A percentile compares a stretch with the other conserved stretches of the same genome.
Evolutionary conservation across 2,888 invertebrate genomes (phyloP).

Genomic region (Lasioglossum pauxillum): DNA sequence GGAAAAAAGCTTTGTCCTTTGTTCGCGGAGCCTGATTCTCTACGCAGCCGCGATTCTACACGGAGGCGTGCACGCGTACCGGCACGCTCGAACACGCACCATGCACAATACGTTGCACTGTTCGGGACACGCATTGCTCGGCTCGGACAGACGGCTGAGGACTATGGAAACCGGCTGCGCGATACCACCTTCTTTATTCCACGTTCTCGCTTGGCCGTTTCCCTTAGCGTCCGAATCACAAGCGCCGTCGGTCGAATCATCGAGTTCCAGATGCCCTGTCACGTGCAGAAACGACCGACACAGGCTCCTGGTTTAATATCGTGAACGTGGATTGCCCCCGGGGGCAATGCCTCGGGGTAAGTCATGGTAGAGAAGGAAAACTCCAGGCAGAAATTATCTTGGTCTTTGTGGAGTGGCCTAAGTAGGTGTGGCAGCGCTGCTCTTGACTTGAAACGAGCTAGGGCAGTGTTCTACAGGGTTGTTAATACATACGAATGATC

Average conservation of each 20-base stretch:
- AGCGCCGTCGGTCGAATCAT: slow-evolving; percentile 48
- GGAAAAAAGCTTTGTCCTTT: slow-evolving; percentile 15
- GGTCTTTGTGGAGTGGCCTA: neutral
- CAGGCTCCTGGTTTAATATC: neutral
- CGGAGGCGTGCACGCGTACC: slow-evolving; percentile 49
- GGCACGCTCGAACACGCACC: slow-evolving; percentile 53
- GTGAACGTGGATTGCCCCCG: neutral
- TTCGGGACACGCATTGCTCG: slow-evolving; percentile 61
- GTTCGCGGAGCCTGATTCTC: slow-evolving; percentile 20
- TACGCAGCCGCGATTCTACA: neutral
- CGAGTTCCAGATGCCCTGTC: slow-evolving; percentile 56
- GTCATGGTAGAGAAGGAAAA: neutral
- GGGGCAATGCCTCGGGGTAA: neutral
- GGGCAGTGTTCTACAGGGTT: neutral
- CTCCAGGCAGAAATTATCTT: neutral
- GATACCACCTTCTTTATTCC: slow-evolving; percentile 57
- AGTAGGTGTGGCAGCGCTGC: neutral
- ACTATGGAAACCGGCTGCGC: slow-evolving; percentile 65
- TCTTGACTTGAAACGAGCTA: neutral
- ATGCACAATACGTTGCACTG: slow-evolving; percentile 70
- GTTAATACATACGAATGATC: neutral
- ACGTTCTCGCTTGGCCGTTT: slow-evolving; percentile 30
- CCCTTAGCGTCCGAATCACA: slow-evolving; percentile 52
- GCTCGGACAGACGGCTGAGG: slow-evolving; percentile 51
- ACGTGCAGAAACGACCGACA: neutral